These are phyloP conservation scores for Trachelipus rathkii DNA, from an alignment of 1,140 invertebrate species.

Conservation along the genomic window DNA sequence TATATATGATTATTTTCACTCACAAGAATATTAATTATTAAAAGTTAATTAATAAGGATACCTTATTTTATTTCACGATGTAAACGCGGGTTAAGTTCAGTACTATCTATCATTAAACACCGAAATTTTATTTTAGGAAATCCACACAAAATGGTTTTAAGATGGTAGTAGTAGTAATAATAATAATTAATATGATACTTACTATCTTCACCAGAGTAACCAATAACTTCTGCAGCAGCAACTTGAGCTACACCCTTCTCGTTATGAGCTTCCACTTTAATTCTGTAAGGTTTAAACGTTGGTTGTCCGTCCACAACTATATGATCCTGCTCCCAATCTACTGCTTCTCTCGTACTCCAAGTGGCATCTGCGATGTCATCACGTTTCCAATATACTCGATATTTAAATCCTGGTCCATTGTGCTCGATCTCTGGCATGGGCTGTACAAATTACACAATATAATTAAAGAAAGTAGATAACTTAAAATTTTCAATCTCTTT, in stretches of 20 bases:
- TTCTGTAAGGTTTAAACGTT: slow-evolving; percentile 85
- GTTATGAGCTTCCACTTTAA: slow-evolving; percentile 91
- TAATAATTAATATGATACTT: slow-evolving; percentile 43
- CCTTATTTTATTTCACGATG: too few relatives aligned
- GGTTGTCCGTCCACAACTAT: slow-evolving; percentile 72
- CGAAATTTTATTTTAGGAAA: too few relatives aligned
- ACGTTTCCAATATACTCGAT: slow-evolving; percentile 79
- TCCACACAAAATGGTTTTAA: too few relatives aligned
- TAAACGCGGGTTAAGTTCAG: too few relatives aligned
- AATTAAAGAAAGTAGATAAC: neutral
- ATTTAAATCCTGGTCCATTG: slow-evolving; percentile 88
- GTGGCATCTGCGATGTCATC: slow-evolving; percentile 65
- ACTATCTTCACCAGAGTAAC: slow-evolving; percentile 92
- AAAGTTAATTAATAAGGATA: too few relatives aligned
- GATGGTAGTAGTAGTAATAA: neutral
- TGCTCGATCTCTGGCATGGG: slow-evolving; percentile 94
- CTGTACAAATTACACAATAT: slow-evolving; percentile 51
- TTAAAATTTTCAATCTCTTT: neutral
- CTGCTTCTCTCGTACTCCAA: slow-evolving; percentile 69
- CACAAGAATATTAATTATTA: too few relatives aligned
- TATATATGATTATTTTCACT: too few relatives aligned
- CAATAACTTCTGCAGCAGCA: slow-evolving; percentile 71
- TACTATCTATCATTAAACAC: too few relatives aligned
- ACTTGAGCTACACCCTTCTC: slow-evolving; percentile 80
- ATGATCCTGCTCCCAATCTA: slow-evolving; percentile 67